phyloP scores from a whole-genome alignment of 35 echinoderm and acorn worm genomes.

The Lytechinus variegatus region DNA sequence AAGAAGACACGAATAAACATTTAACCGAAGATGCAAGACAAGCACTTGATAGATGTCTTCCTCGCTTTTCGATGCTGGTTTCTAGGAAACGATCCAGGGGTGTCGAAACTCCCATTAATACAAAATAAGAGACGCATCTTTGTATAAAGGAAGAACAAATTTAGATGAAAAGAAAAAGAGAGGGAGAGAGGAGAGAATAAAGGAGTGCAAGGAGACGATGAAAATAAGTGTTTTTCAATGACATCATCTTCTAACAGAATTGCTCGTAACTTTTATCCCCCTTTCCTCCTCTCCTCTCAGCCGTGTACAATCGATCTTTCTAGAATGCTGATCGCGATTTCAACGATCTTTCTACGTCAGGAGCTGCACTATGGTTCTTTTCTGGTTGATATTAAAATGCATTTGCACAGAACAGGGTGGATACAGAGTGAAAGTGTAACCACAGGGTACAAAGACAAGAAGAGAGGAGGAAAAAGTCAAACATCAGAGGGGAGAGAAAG shows the following conservation, averaged over 20 bases:
- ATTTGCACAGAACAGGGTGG: background rate
- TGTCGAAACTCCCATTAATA: background rate
- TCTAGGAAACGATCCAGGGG: background rate
- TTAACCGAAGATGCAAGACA: background rate
- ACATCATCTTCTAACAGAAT: background rate
- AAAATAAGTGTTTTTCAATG: background rate
- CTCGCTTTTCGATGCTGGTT: background rate
- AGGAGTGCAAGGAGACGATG: background rate
- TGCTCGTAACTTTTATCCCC: background rate
- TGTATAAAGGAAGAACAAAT: background rate
- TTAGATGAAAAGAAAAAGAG: background rate
- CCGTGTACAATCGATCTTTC: background rate
- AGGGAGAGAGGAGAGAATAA: background rate
- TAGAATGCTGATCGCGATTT: background rate
- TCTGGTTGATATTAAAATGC: background rate
- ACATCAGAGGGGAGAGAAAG: background rate
- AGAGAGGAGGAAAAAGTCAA: background rate
- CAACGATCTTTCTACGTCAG: background rate
- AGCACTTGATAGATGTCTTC: background rate
- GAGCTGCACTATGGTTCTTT: background rate
- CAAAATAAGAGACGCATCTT: background rate
- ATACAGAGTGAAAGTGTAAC: background rate
- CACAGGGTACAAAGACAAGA: background rate
- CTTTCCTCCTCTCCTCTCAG: background rate
- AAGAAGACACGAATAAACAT: background rate